Evolutionary conservation across 2,888 invertebrate genomes (phyloP), one percentile per base, ranked within the genome.

Genomic region (Zhengitettix transpicula): DNA sequence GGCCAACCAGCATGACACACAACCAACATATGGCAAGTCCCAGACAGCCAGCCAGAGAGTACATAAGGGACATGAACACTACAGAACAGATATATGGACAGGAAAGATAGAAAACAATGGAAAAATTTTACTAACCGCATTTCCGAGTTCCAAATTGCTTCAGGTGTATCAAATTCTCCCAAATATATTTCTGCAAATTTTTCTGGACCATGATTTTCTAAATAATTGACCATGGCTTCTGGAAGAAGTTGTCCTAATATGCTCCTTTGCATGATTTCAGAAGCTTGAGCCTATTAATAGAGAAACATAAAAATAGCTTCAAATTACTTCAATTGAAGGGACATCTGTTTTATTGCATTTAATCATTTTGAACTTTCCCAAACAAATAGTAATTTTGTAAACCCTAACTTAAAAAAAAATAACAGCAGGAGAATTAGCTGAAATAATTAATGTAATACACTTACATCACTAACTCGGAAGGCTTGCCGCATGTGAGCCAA

Each of bases 131-230:
- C 55, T 62, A 66, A 84, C 86, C 89, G 84, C 98, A 99, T 99
- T 75, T 96, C 95, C 0, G 87, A 83, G 72, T 92, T 98, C 99
- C 99, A 99, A 65, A 99, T 99, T 0, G 96, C 97, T 76, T 99
- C 99, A 0, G 99, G 99, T 10, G 98, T 99, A 74, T 99, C 98
- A 77, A 92, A 99, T 76, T 99, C 99, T 0, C 98, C 98, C 16
- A 97, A 78, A 75, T 90, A 94, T 68, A 94, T 95, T 75, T 99
- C 94, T 0, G 99, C 95, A 75, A 99, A 99, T 72, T 95, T 96
- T 64, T 98, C 98, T 0, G 97, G 83, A 0, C 97, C 97, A 70
- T 99, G 96, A 74, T 99, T 97, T 73, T 99, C 98, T 60, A 99
- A 77, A 73, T 97, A 99, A 70, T 95, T 96, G 1, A 99, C 92